Percentiles rank a stretch among this genome's conserved stretches.
Conservation (phyloP, 2,797 vertebrate species). For the Myotis findleyi region DNA sequence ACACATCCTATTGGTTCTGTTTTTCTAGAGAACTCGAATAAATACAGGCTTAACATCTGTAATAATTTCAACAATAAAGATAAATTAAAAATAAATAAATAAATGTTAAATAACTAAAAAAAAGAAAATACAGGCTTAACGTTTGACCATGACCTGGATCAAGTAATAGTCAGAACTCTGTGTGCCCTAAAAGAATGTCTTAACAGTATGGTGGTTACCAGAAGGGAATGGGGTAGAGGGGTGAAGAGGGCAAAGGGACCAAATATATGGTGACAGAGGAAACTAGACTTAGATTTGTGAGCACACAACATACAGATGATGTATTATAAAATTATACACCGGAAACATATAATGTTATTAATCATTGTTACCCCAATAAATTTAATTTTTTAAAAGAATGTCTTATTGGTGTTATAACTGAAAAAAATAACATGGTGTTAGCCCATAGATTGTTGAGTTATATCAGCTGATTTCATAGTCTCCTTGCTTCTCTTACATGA, state of each 20-base stretch:
- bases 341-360: neutral
- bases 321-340: neutral
- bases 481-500: neutral
- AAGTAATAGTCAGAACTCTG: neutral
- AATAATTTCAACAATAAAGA: no score
- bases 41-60: neutral
- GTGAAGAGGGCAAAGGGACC: neutral
- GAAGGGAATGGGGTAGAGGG: neutral
- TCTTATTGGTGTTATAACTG: neutral
- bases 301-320: neutral
- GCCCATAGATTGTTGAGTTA: neutral
- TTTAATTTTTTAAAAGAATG: neutral
- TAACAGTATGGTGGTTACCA: neutral
- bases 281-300: neutral
- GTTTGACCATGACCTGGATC: constrained; percentile 1
- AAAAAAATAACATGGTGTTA: neutral
- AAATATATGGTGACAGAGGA: neutral
- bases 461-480: constrained; percentile 2
- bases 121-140: neutral
- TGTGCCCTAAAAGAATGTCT: neutral
- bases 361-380: neutral
- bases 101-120: no score
- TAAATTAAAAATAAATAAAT: no score
- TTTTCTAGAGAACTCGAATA: constrained; percentile 3
- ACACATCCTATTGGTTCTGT: neutral